Evolutionary conservation across 2,113 vertebrate genomes (phyloP), one percentile per base, ranked within the genome.

Genomic region (Macrotis lagotis): DNA sequence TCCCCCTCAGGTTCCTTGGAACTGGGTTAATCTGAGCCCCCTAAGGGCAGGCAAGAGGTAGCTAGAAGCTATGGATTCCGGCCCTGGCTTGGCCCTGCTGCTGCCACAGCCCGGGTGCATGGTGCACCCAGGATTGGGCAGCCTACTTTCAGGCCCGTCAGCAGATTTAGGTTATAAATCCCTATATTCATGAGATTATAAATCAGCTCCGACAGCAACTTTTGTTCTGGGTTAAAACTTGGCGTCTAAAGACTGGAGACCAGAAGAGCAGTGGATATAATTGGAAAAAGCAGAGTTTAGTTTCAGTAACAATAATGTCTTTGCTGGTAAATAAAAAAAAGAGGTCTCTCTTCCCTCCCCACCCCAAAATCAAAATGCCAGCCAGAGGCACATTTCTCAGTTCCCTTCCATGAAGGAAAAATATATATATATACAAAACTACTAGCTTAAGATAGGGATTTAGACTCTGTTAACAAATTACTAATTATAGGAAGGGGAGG

Each of bases 171-270:
- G 94, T 96, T 90, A 90, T 90, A 90, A 90, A 90, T 90, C 89
- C 89, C 89, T 90, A 90, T 90, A 49, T 90, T 90, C 89, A 90
- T 49, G 89, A 90, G 89, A 90, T 90, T 94, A 96, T 97, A 97
- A 97, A 97, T 97, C 96, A 95, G 96, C 53, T 48, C 88, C 0
- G 53, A 96, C 95, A 96, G 95, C 88, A 90, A 96, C 96, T 97
- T 98, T 97, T 97, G 96, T 97, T 97, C 96, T 93, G 91, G 88
- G 94, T 94, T 96, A 96, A 96, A 97, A 96, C 97, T 97, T 97
- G 97, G 97, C 97, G 95, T 97, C 91, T 91, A 90, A 94, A 92
- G 94, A 96, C 91, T 91, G n/a, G 95, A 97, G 96, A 94, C 91
- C 95, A 95, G 93, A 96, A 97, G 92, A 92, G 95, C 92, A 91